Evolutionary conservation across 2,888 invertebrate species (phyloP).

Genomic region (Ormyrus thymus): DNA sequence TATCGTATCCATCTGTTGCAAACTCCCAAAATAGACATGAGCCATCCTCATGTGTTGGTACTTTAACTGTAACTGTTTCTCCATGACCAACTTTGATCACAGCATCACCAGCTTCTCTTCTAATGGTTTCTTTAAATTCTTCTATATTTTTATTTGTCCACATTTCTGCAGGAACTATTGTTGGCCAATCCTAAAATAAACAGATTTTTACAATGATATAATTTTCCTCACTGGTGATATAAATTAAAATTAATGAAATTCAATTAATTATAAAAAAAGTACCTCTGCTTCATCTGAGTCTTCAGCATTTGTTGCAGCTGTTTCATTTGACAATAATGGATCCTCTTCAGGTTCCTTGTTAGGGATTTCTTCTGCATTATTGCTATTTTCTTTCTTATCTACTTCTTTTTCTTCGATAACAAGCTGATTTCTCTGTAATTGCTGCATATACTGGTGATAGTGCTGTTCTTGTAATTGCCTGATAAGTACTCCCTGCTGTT

Average conservation of each 20-base stretch:
- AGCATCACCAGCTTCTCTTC: constrained; percentile 88
- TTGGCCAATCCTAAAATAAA: constrained; percentile 73
- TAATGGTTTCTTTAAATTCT: constrained; percentile 92
- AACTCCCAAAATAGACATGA: constrained; percentile 99
- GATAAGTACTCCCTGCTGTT: constrained; percentile 95
- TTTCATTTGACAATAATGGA: constrained; percentile 55
- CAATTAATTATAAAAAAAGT: constrained; percentile 11
- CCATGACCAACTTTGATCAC: constrained; percentile 96
- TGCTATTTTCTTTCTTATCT: constrained; percentile 65
- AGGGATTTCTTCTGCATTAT: constrained; percentile 48
- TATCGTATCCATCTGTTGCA: constrained; percentile 98
- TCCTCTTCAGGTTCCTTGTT: constrained; percentile 63
- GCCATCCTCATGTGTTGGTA: constrained; percentile 96
- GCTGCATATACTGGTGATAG: constrained; percentile 99
- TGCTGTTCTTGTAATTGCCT: constrained; percentile 98
- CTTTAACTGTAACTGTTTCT: constrained; percentile 96
- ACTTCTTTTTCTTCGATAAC: constrained; percentile 67
- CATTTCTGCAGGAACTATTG: constrained; percentile 89
- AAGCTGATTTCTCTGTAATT: constrained; percentile 80
- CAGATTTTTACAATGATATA: background rate
- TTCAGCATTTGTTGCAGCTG: constrained; percentile 62
- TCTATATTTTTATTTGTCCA: constrained; percentile 95
- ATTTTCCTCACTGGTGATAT: background rate
- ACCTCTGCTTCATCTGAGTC: constrained; percentile 65
- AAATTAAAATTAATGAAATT: background rate